Evolutionary conservation across 2,797 vertebrate species (phyloP), one percentile per base, ranked within the genome.

Genomic region (Acipenser ruthenus): DNA sequence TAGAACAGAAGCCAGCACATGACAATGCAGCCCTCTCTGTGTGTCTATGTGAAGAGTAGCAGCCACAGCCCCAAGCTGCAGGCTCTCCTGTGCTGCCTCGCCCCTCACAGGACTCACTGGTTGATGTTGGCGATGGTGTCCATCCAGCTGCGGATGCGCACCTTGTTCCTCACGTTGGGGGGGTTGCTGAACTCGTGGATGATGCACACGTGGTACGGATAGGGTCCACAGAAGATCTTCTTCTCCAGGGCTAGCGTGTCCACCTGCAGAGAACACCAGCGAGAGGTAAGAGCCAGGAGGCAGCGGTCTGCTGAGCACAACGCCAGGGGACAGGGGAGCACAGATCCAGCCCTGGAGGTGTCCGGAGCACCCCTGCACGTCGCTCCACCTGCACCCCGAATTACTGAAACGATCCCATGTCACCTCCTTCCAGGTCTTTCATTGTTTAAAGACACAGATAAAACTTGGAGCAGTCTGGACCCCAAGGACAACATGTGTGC

Each of bases 161-260:
- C 95, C 77, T 99, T 99, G 82, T 99, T 99, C 67, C 95, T 88
- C 50, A 98, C 94, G 12, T 99, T 99, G 67, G 96, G 96, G 1
- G 96, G 96, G 71, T 95, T 98, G 79, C 96, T 98, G 85, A 98
- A 99, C 69, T 99, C 96, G 10, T 99, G 95, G 72, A 99, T 95
- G 12, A 99, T 89, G 51, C 94, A 95, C 7, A 99, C 97, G 72
- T 99, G 96, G 74, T 99, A 99, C 0, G 96, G 94, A 69, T 98
- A 99, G 2, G 96, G 96, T 0, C 96, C 96, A 68, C 93, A 94
- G 74, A 99, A 98, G 23, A 99, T 89, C 81, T 93, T 96, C 55
- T 90, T 93, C 78, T 99, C 96, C 70, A 99, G 73, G 1, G 91
- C 91, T 50, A 99, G 76, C 0, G 96, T 95, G 78, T 98, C 93